These are phyloP conservation scores for Erpobdella octoculata DNA, from an alignment of 2,888 invertebrate genomes.

Conservation along the genomic window DNA sequence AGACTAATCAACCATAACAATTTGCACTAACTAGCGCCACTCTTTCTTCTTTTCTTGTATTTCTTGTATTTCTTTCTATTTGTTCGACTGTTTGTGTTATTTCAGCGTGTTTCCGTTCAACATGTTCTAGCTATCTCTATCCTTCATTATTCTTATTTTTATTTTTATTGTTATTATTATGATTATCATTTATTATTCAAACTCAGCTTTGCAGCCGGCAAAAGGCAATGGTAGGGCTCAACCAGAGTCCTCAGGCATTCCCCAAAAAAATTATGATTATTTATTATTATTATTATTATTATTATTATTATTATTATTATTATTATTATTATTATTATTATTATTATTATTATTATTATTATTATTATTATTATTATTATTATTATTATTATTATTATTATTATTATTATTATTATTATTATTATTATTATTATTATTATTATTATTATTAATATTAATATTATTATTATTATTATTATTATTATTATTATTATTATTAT, in stretches of 20 bases:
- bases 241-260: background rate
- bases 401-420: background rate
- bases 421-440: conserved; percentile 5
- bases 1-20: too few relatives aligned
- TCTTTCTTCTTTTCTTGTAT: too few relatives aligned
- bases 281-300: background rate
- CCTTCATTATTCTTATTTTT: too few relatives aligned
- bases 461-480: background rate
- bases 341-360: conserved; percentile 5
- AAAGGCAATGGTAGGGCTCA: too few relatives aligned
- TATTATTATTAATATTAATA: background rate
- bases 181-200: too few relatives aligned
- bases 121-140: too few relatives aligned
- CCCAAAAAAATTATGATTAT: background rate
- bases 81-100: too few relatives aligned
- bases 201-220: too few relatives aligned
- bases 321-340: background rate
- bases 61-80: too few relatives aligned
- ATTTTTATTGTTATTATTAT: too few relatives aligned
- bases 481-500: background rate
- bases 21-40: too few relatives aligned
- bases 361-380: background rate
- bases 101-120: too few relatives aligned
- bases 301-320: background rate
- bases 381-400: background rate